phyloP scores from a whole-genome alignment of 2,113 vertebrate genomes.

The Hepsetus odoe region DNA sequence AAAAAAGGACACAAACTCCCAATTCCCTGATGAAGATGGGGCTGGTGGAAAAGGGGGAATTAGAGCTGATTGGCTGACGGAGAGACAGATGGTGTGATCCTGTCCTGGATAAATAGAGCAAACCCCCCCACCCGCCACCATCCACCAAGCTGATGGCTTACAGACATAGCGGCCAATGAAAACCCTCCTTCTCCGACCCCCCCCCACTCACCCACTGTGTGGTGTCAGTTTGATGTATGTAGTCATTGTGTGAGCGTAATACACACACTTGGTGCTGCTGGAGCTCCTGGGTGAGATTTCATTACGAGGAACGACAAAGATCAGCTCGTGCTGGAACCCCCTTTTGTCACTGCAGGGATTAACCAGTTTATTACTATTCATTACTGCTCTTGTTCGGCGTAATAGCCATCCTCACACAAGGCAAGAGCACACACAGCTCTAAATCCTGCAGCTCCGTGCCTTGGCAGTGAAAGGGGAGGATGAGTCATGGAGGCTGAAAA shows the following conservation, averaged over 20 bases:
- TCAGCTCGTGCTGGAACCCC: slow-evolving; percentile 4
- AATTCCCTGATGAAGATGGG: slow-evolving; percentile 39
- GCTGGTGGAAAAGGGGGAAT: slow-evolving; percentile 45
- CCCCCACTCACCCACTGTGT: slow-evolving; percentile 23
- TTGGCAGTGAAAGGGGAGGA: slow-evolving; percentile 49
- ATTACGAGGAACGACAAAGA: slow-evolving; percentile 33
- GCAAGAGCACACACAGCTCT: slow-evolving; percentile 39
- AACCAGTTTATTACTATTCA: slow-evolving; percentile 48
- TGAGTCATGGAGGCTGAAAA: slow-evolving; percentile 59
- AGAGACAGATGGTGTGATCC: slow-evolving; percentile 57
- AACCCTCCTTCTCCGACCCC: slow-evolving; percentile 33
- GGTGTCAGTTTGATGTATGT: slow-evolving; percentile 63
- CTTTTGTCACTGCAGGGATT: slow-evolving; percentile 43
- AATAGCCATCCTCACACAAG: slow-evolving; percentile 32
- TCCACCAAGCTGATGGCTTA: slow-evolving; percentile 32
- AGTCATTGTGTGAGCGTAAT: slow-evolving; percentile 51
- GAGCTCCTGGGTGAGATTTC: slow-evolving; percentile 35
- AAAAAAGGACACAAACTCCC: not conserved
- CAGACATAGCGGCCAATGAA: slow-evolving; percentile 44
- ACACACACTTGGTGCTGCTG: slow-evolving; percentile 36
- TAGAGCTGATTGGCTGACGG: slow-evolving; percentile 60
- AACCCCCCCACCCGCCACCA: slow-evolving; percentile 49
- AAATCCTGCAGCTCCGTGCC: slow-evolving; percentile 48
- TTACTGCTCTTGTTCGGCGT: slow-evolving; percentile 44
- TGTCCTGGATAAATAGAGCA: slow-evolving; percentile 60